phyloP scores from a whole-genome alignment of 2,888 invertebrate species.

The Petrolisthes manimaculis region DNA sequence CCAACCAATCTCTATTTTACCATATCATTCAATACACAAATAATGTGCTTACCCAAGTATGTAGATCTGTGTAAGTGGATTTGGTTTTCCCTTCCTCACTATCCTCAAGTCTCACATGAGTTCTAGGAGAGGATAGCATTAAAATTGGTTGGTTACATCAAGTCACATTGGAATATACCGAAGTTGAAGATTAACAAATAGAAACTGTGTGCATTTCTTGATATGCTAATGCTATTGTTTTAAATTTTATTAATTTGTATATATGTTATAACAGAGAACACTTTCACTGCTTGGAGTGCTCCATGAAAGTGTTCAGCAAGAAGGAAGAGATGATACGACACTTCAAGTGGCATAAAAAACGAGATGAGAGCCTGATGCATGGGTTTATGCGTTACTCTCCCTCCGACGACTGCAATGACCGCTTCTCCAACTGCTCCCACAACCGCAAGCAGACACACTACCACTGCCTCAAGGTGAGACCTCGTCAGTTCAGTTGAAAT shows the following conservation, averaged over 20 bases:
- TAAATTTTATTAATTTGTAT: slow-evolving; percentile 2
- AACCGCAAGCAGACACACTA: slow-evolving; percentile 96
- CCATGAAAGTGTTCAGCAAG: slow-evolving; percentile 89
- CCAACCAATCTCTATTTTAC: too few species aligned
- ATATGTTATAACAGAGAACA: slow-evolving; percentile 79
- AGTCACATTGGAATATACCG: too few species aligned
- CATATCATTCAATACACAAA: too few species aligned
- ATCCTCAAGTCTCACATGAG: too few species aligned
- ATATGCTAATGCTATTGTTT: neutral
- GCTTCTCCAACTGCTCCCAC: slow-evolving; percentile 80
- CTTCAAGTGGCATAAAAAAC: slow-evolving; percentile 99
- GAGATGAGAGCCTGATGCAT: slow-evolving; percentile 94
- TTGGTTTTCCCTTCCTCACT: too few species aligned
- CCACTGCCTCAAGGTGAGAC: slow-evolving; percentile 88
- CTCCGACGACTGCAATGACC: slow-evolving; percentile 91
- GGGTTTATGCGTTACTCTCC: slow-evolving; percentile 96
- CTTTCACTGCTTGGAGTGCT: slow-evolving; percentile 90
- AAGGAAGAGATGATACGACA: slow-evolving; percentile 99
- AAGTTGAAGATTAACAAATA: too few species aligned
- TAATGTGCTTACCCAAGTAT: too few species aligned
- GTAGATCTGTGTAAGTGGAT: too few species aligned
- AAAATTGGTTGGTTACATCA: too few species aligned
- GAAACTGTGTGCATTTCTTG: neutral
- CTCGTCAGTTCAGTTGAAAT: too few species aligned
- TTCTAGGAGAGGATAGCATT: too few species aligned